Evolutionary conservation across 92 coral and sea anemone genomes (phyloP).

Genomic region (Palythoa grandiflora): DNA sequence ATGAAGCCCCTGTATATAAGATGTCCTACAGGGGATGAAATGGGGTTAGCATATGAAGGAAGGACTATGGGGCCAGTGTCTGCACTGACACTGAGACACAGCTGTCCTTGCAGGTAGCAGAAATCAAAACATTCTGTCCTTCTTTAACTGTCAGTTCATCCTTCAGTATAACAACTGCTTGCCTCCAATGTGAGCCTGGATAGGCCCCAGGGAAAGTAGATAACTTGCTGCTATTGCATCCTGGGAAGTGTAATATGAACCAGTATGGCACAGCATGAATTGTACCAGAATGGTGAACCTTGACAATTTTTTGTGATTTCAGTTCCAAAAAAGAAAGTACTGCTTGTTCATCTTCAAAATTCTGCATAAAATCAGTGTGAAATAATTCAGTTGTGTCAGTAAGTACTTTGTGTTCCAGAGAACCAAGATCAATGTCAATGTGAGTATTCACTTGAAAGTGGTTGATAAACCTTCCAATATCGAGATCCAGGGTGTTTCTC

Average conservation of each 20-base stretch:
- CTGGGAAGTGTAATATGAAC: slow-evolving; percentile 73
- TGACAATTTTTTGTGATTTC: slow-evolving; percentile 63
- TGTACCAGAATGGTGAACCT: slow-evolving; percentile 63
- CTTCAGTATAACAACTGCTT: slow-evolving; percentile 82
- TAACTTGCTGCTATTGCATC: slow-evolving; percentile 42
- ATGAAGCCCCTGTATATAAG: too few species aligned
- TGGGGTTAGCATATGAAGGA: background rate
- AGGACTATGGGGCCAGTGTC: background rate
- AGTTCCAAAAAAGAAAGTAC: slow-evolving; percentile 74
- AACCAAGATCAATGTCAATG: slow-evolving; percentile 76
- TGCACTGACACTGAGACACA: slow-evolving; percentile 63
- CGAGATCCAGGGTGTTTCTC: slow-evolving; percentile 86
- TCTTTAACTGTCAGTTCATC: slow-evolving; percentile 66
- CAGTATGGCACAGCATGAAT: slow-evolving; percentile 94
- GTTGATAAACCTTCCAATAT: slow-evolving; percentile 85
- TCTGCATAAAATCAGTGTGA: slow-evolving; percentile 70
- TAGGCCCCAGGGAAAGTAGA: slow-evolving; percentile 80
- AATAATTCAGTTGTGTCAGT: slow-evolving; percentile 71
- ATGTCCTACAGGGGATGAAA: too few species aligned
- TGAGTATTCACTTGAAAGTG: slow-evolving; percentile 90
- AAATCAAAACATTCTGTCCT: slow-evolving; percentile 79
- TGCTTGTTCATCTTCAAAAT: slow-evolving; percentile 62
- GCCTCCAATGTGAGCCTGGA: slow-evolving; percentile 89
- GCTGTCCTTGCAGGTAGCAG: slow-evolving; percentile 82
- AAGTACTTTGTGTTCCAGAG: slow-evolving; percentile 69